A percentile compares a stretch with the other conserved stretches of the same genome.
These are phyloP conservation scores for Phoenicopterus ruber DNA, from an alignment of 2,113 vertebrate genomes.

Conservation along the genomic window DNA sequence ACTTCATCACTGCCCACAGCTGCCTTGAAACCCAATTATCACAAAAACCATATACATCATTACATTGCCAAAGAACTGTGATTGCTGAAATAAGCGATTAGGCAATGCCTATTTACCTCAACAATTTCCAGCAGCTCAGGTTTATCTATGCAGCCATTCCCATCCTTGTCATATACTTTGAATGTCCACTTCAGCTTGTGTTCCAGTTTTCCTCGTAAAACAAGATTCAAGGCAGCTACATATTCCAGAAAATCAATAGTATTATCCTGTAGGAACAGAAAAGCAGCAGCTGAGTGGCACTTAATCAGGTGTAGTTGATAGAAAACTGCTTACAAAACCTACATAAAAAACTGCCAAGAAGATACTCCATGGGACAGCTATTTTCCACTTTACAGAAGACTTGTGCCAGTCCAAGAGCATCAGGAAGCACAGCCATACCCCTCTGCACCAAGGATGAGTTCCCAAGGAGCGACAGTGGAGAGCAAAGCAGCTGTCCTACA, in stretches of 20 bases:
- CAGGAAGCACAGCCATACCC: not conserved
- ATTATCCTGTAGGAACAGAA: conserved; percentile 80
- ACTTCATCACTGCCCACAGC: not conserved
- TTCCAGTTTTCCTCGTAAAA: conserved; percentile 90
- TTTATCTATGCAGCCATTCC: conserved; percentile 93
- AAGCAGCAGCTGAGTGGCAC: not conserved
- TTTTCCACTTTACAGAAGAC: accelerated
- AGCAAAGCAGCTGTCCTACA: not conserved
- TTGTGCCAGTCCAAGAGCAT: not conserved
- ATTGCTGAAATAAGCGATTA: not conserved
- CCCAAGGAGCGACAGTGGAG: not conserved
- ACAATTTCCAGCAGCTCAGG: conserved; percentile 92
- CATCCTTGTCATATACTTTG: conserved; percentile 95
- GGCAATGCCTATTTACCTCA: conserved; percentile 77
- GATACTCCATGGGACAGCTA: accelerated
- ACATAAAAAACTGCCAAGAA: accelerated
- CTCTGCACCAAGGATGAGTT: not conserved
- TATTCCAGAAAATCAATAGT: conserved; percentile 97
- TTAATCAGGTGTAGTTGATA: accelerated
- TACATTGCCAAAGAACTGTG: not conserved
- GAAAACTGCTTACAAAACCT: not conserved
- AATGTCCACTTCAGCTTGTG: conserved; percentile 97
- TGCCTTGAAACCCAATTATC: not conserved
- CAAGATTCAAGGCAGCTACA: conserved; percentile 91
- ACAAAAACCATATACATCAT: not conserved